Evolutionary conservation across 2,797 vertebrate genomes (phyloP).

Genomic region (Acipenser oxyrinchus): DNA sequence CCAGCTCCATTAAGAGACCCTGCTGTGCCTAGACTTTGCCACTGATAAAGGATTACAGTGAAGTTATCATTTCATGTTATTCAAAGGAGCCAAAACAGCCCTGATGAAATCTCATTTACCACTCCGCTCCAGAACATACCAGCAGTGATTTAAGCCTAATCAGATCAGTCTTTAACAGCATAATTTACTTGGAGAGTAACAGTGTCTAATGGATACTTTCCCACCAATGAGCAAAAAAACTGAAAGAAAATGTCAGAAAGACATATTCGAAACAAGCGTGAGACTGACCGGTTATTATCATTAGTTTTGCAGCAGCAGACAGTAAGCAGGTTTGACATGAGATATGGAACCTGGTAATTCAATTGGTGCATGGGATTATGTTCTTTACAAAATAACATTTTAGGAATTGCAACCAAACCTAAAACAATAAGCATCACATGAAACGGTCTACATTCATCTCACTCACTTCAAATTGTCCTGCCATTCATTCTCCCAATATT

Average conservation of each 20-base stretch:
- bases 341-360: too few species aligned
- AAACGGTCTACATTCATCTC: too few species aligned
- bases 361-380: too few species aligned
- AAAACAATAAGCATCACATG: too few species aligned
- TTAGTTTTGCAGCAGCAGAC: too few species aligned
- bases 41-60: neutral
- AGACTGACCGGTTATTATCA: too few species aligned
- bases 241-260: neutral
- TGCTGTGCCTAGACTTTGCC: neutral
- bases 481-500: too few species aligned
- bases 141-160: constrained; percentile 4
- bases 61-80: constrained; percentile 1
- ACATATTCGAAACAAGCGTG: neutral
- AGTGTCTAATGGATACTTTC: neutral
- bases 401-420: too few species aligned
- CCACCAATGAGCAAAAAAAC: neutral
- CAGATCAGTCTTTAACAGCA: constrained; percentile 1
- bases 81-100: neutral
- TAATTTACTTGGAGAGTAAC: neutral
- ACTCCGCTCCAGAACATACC: neutral
- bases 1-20: too few species aligned
- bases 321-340: too few species aligned
- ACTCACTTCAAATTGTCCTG: too few species aligned
- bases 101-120: constrained; percentile 11
- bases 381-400: too few species aligned